Evolutionary conservation across 2,888 invertebrate genomes (phyloP).

Genomic region (Aelia acuminata): DNA sequence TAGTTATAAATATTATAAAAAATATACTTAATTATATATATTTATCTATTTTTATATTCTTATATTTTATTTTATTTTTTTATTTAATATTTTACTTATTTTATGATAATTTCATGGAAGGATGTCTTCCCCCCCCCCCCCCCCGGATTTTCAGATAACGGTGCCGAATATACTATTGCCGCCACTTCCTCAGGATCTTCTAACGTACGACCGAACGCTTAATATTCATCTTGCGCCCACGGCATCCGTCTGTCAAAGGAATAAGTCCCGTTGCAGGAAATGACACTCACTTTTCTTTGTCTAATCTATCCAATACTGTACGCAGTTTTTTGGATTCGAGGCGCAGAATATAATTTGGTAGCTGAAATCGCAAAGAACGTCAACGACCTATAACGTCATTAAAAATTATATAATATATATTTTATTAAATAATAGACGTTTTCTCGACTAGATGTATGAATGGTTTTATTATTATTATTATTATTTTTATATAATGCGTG

Average conservation of each 20-base stretch:
- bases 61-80: too few relatives aligned
- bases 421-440: too few relatives aligned
- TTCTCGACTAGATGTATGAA: too few relatives aligned
- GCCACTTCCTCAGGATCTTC: not conserved
- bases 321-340: not conserved
- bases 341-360: not conserved
- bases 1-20: too few relatives aligned
- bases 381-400: not conserved
- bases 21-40: too few relatives aligned
- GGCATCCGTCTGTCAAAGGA: conserved; percentile 45
- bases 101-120: not conserved
- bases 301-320: conserved; percentile 7
- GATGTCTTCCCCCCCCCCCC: not conserved
- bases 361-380: not conserved
- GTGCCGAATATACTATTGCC: conserved; percentile 18
- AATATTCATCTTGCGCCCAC: conserved; percentile 30
- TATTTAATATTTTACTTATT: too few relatives aligned
- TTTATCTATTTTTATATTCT: not conserved
- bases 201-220: not conserved
- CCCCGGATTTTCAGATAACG: not conserved
- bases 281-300: not conserved
- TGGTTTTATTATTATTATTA: too few relatives aligned
- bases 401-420: too few relatives aligned
- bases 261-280: conserved; percentile 48
- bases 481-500: too few relatives aligned